Conservation (phyloP, 2,888 invertebrate species). For the Mesochorus sp. region DNA sequence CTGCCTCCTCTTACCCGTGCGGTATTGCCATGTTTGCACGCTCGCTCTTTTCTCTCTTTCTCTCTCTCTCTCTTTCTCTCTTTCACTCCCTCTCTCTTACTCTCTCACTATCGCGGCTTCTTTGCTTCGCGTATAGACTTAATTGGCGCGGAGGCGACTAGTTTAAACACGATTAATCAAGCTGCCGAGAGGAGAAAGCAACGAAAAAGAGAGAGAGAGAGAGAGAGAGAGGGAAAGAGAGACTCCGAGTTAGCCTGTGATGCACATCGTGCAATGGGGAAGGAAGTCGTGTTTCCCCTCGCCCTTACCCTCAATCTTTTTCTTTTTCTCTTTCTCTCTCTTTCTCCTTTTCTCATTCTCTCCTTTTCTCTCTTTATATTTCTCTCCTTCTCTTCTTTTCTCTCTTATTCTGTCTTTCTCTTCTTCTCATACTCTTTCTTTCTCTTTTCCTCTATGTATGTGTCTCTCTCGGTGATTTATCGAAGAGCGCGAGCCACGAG, state of each 20-base stretch:
- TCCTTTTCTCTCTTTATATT: background rate
- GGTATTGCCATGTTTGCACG: slow-evolving; percentile 53
- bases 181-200: slow-evolving; percentile 61
- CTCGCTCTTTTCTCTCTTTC: slow-evolving; percentile 50
- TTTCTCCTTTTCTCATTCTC: background rate
- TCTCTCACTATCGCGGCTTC: slow-evolving; percentile 43
- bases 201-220: slow-evolving; percentile 1
- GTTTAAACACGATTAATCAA: slow-evolving; percentile 81
- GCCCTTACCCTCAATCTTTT: background rate
- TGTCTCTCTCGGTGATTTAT: slow-evolving; percentile 55
- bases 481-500: slow-evolving; percentile 52
- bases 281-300: slow-evolving; percentile 30
- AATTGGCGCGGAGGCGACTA: slow-evolving; percentile 79
- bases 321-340: background rate
- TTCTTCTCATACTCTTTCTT: background rate
- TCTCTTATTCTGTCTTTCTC: background rate
- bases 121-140: slow-evolving; percentile 70
- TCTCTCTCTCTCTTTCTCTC: too few relatives aligned
- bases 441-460: background rate
- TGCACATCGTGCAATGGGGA: slow-evolving; percentile 26
- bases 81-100: slow-evolving; percentile 4
- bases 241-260: slow-evolving; percentile 57
- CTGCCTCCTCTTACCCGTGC: slow-evolving; percentile 40
- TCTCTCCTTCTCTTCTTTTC: background rate
- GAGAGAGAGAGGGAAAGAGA: slow-evolving; percentile 34